A percentile compares a stretch with the other conserved stretches of the same genome.
Conservation (phyloP, 2,888 invertebrate species). For the Sturmia bella region DNA sequence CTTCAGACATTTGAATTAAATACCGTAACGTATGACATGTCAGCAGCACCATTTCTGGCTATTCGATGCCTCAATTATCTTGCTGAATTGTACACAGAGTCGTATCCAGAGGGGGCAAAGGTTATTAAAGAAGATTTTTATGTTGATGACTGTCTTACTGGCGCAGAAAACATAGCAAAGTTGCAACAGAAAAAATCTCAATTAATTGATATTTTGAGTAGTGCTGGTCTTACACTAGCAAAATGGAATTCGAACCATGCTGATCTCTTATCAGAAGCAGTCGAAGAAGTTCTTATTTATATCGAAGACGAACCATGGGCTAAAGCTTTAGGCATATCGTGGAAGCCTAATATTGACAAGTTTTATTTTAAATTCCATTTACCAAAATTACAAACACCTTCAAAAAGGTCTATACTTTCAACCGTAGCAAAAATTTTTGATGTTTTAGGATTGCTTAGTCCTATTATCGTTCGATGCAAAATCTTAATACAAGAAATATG, state of each 20-base stretch:
- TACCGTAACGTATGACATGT: slow-evolving; percentile 5
- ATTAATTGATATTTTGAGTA: neutral
- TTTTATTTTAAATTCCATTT: too few species aligned
- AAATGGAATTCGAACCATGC: neutral
- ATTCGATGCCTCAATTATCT: slow-evolving; percentile 8
- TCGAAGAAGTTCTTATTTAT: neutral
- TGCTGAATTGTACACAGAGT: neutral
- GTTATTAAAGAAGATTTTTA: neutral
- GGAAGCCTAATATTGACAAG: too few species aligned
- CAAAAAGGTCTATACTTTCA: slow-evolving; percentile 6
- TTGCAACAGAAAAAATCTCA: neutral
- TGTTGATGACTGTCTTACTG: neutral
- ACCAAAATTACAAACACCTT: neutral
- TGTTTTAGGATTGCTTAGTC: slow-evolving; percentile 10
- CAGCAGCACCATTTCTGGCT: slow-evolving; percentile 9
- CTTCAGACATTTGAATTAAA: too few species aligned
- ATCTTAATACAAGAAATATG: slow-evolving; percentile 9
- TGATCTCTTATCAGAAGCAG: slow-evolving; percentile 1
- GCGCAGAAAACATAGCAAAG: neutral
- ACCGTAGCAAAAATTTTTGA: slow-evolving; percentile 18
- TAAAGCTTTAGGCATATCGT: too few species aligned
- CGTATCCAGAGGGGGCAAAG: neutral
- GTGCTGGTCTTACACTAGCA: slow-evolving; percentile 1
- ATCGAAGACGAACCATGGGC: neutral
- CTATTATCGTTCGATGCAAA: slow-evolving; percentile 15